Base-by-base conservation (phyloP, 2,113 vertebrate species). In the Microtus montanus region DNA sequence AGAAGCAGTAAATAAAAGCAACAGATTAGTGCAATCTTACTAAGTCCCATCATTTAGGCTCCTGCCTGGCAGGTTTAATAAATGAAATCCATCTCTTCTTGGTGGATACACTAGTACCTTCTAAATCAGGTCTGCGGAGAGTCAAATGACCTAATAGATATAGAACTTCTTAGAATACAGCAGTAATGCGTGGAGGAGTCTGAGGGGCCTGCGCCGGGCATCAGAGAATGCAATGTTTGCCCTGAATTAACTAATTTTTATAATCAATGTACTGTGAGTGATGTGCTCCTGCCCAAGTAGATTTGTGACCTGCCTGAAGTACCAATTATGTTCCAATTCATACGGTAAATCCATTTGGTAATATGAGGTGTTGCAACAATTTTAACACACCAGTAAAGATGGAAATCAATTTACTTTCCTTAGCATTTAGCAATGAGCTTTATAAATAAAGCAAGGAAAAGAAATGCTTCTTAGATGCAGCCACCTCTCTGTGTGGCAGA, bases 211-310 rank as follows among this genome's bases (percentile, higher is more conserved):
- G 97, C 96, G 93, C 44, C 91, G 96, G 61, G 78, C 97, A 95
- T 96, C 89, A 96, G 95, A 96, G 94, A 98, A 98, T 93, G 95
- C 92, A 91, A 97, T 97, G 96, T 97, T 98, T 97, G 97, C 97
- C 96, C 97, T 97, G 98, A 98, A 98, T 98, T 98, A 98, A 98
- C 96, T 98, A 98, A 98, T 98, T 98, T 98, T 98, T 98, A 96
- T 97, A 98, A 97, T 98, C 98, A 97, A 3, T 96, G 97, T 97
- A 89, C 96, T 97, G 88, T 97, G 98, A 98, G 96, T 97, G 97
- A 98, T 98, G 97, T 64, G 73, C 89, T 98, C 95, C 95, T 98
- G 97, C 97, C 95, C 96, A 96, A 90, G 93, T 93, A 98, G 97
- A 98, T 98, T 98, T 98, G 98, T 98, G 95, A 96, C 74, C 97